Evolutionary conservation across 2,113 vertebrate species (phyloP).

Genomic region (Alethe castanea): DNA sequence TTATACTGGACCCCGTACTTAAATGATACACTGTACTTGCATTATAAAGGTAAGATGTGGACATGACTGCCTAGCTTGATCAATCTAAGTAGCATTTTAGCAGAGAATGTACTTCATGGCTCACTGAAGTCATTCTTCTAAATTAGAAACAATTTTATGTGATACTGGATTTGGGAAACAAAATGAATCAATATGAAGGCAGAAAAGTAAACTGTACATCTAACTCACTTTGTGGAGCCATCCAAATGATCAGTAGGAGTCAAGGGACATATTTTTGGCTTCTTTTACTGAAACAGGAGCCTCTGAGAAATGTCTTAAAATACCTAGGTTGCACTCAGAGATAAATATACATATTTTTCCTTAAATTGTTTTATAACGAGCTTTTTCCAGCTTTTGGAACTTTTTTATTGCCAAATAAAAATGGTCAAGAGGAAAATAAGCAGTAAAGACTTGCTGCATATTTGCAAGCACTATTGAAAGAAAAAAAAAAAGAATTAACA

Average conservation of each 20-base stretch:
- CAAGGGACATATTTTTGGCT: not conserved
- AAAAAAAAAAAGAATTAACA: not conserved
- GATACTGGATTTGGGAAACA: not conserved
- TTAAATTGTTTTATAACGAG: not conserved
- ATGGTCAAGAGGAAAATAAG: not conserved
- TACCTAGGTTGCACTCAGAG: not conserved
- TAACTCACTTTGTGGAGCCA: not conserved
- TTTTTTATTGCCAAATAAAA: not conserved
- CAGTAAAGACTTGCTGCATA: not conserved
- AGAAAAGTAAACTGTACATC: not conserved
- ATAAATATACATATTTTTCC: not conserved
- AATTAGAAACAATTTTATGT: not conserved
- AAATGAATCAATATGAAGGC: not conserved
- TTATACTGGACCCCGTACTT: slow-evolving; percentile 85
- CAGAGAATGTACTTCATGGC: not conserved
- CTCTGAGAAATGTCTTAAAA: not conserved
- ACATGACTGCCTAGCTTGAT: not conserved
- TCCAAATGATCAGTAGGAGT: not conserved
- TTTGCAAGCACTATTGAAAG: not conserved
- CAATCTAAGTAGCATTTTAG: not conserved
- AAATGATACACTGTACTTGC: slow-evolving; percentile 90
- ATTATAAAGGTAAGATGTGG: slow-evolving; percentile 85
- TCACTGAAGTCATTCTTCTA: not conserved
- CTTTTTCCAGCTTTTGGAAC: not conserved
- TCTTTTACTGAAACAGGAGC: not conserved